Percentiles rank a stretch among this genome's conserved stretches.
phyloP scores from a whole-genome alignment of 1,140 invertebrate genomes.

The Caenorhabditis briggsae region DNA sequence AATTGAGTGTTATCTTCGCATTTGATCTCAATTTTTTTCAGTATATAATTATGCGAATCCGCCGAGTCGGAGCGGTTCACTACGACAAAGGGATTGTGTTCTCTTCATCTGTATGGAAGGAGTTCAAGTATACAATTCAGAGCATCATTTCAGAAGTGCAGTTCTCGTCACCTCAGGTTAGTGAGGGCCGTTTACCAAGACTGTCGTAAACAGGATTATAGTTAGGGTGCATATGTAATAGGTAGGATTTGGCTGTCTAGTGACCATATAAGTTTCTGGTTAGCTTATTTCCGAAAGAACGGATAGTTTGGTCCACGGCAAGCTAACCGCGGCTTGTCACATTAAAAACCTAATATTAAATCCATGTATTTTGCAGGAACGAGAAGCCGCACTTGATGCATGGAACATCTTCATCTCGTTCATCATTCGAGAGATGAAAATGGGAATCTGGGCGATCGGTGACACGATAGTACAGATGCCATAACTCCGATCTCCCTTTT shows the following conservation, averaged over 20 bases:
- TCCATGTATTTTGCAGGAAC: conserved; percentile 51
- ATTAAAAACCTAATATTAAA: neutral
- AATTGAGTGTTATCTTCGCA: neutral
- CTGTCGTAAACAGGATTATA: no score
- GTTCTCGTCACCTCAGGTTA: conserved; percentile 53
- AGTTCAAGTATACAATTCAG: conserved; percentile 59
- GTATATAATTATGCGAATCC: conserved; percentile 60
- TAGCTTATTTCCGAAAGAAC: no score
- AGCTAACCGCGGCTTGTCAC: no score
- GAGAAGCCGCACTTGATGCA: conserved; percentile 56
- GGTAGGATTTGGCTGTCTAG: neutral
- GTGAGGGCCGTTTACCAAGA: no score
- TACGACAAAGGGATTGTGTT: conserved; percentile 51
- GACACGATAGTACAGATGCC: conserved; percentile 47
- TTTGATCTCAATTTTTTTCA: neutral
- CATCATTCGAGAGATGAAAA: conserved; percentile 64
- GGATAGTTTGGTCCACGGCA: no score
- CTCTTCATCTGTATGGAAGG: conserved; percentile 60
- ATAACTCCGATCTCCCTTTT: neutral
- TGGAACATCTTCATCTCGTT: conserved; percentile 64
- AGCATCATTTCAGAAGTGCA: conserved; percentile 56
- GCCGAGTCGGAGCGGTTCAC: conserved; percentile 61
- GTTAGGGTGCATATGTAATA: no score
- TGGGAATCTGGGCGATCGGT: conserved; percentile 60
- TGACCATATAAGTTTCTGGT: neutral